Evolutionary conservation across 2,888 invertebrate species (phyloP), one percentile per base, ranked within the genome.

Genomic region (Drosophila melanosoma): DNA sequence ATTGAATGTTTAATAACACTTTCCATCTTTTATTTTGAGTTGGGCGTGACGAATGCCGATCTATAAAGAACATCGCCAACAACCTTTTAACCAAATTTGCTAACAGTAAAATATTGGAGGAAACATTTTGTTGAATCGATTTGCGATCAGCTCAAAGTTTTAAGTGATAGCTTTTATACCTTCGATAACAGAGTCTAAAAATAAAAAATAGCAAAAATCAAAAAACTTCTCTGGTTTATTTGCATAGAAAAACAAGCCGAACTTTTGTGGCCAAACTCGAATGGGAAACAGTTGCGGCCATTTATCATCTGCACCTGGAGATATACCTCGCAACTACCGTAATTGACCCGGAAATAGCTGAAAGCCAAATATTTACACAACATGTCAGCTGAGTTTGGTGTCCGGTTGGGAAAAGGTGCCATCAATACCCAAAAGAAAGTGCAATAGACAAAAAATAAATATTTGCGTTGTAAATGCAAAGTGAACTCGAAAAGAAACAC

Each of bases 321-420:
- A 66, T 56, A 76, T 45, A 60, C 59, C 29, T 77, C 66, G 59
- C 52, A 62, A 69, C 65, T 49, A 73, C 59, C 59, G 58, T 56
- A 87, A 69, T 83, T 81, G 82, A 81, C 76, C 83, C 74, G 82
- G 83, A 70, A 84, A 74, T 65, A 66, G 66, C 66, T 63, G 52
- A 48, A 69, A 64, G 52, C 49, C 69, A 79, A 82, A 83, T 76
- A 76, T 84, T 83, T 72, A 59, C 71, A 76, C 64, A 72, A 66
- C 35, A 56, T 64, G 69, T 49, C 29, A 48, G 58, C n/a, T 56
- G 59, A 20, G 61, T 32, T 17, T 48, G 40, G 36, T 36, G 20
- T 42, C n/a, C 29, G 26, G 4, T 12, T 17, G n/a, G 26, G 2
- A 15, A 17, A 23, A 38, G 54, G 54, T 35, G 52, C 35, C 36